These are phyloP conservation scores for Agrilus planipennis DNA, from an alignment of 1,140 invertebrate genomes.

Conservation along the genomic window DNA sequence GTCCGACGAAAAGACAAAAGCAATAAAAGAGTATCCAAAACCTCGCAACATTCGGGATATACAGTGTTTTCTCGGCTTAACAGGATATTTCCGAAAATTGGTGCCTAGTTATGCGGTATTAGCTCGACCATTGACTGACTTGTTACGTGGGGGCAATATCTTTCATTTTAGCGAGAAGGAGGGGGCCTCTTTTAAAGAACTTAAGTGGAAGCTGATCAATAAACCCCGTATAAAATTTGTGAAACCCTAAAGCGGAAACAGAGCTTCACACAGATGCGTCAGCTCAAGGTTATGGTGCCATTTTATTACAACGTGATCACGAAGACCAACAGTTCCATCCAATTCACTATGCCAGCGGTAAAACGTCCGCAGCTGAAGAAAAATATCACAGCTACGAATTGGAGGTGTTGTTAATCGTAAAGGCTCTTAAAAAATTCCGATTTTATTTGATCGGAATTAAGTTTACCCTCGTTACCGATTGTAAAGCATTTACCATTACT, in stretches of 20 bases:
- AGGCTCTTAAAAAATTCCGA: no score
- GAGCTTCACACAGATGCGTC: constrained; percentile 10
- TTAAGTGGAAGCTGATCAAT: constrained; percentile 8
- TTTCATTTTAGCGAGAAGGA: constrained; percentile 7
- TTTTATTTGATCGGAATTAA: no score
- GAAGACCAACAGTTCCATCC: constrained; percentile 7
- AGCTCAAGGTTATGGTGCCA: constrained; percentile 3
- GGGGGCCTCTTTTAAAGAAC: constrained; percentile 12
- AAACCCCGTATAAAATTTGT: constrained; percentile 12
- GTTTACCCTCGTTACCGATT: no score
- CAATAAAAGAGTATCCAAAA: not conserved
- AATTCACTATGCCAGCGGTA: constrained; percentile 10
- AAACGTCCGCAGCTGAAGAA: constrained; percentile 10
- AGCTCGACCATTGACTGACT: constrained; percentile 3
- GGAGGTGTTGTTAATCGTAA: no score
- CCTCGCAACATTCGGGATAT: not conserved
- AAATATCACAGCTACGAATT: no score
- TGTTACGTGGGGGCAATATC: not conserved
- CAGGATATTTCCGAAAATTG: constrained; percentile 7
- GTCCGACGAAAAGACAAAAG: not conserved
- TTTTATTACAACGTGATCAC: constrained; percentile 5
- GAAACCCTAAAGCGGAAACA: not conserved
- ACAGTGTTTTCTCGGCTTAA: not conserved
- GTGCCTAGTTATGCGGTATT: not conserved
- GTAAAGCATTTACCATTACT: no score